Evolutionary conservation across 2,113 vertebrate species (phyloP), one percentile per base, ranked within the genome.

Genomic region (Hemiscyllium ocellatum): DNA sequence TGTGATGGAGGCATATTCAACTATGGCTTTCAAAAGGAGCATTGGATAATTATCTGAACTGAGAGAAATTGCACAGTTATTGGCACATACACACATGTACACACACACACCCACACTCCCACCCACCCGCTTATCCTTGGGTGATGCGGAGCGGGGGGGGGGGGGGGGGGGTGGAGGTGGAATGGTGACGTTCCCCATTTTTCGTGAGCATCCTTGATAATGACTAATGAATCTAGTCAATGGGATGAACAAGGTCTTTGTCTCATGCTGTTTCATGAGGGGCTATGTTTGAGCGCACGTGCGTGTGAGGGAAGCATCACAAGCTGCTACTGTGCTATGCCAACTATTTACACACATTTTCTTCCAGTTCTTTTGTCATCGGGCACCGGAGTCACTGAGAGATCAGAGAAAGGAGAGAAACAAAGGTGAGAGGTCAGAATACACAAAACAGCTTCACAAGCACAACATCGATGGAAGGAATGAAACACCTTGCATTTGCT

Each of bases 291-390:
- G 93, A 26, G 47, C 72, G 42, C 94, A 72, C 13, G 37, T 72
- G 80, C 80, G 4, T 5, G 12, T 52, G 61, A 68, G 47, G 68
- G 26, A 95, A 95, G 94, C 94, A 17, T 72, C 26, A 52, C 68
- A 95, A 95, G 68, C 68, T 72, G 26, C 47, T 95, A 95, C 94
- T 95, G 42, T 95, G 47, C 68, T 95, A 50, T 69, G 50, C 68
- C 94, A 95, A 52, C 69, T 76, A 70, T 72, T 93, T 72, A 95
- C 94, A 95, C 94, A 95, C 94, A 95, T 95, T 70, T 95, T 70
- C 42, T 72, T 95, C 94, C 68, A 50, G 37, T 95, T 95, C 69
- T 95, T 95, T 47, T 72, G 42, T 33, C 94, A 95, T 52, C 94
- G 26, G 68, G 42, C 69, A 95, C 94, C 26, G 94, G 94, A 76